These are phyloP conservation scores for Ephydatia muelleri DNA, from an alignment of 37 sponge, comb jelly and placozoan genomes.

Conservation along the genomic window DNA sequence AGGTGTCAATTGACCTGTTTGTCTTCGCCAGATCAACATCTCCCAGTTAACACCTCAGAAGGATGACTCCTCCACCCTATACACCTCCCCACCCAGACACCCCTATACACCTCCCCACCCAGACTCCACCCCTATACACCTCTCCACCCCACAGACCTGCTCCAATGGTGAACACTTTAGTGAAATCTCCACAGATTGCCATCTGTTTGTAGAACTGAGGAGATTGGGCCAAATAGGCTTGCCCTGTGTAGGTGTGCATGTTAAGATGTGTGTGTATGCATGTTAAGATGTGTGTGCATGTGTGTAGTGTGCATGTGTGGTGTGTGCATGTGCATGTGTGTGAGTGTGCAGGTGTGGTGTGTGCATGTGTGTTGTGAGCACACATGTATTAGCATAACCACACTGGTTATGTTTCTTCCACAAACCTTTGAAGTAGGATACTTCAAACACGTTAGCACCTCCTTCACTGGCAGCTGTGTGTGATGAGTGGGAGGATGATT, in stretches of 20 bases:
- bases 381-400: background rate
- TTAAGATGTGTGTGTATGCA: background rate
- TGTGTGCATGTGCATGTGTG: too few species aligned
- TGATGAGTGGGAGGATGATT: background rate
- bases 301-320: too few species aligned
- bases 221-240: constrained; percentile 97
- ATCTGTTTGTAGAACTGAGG: constrained; percentile 99
- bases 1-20: too few species aligned
- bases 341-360: too few species aligned
- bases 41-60: too few species aligned
- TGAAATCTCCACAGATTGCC: constrained; percentile 95
- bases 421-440: constrained; percentile 92
- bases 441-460: constrained; percentile 98
- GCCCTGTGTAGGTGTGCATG: constrained; percentile 41
- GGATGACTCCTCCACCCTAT: too few species aligned
- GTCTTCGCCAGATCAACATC: too few species aligned
- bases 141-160: constrained; percentile 54
- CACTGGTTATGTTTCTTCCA: background rate
- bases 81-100: too few species aligned
- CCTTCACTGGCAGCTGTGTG: constrained; percentile 98
- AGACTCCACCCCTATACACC: too few species aligned
- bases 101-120: too few species aligned
- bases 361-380: too few species aligned
- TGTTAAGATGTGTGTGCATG: too few species aligned
- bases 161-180: constrained; percentile 94